phyloP scores from a whole-genome alignment of 2,888 invertebrate genomes.

The Holacanthella duospinosa region DNA sequence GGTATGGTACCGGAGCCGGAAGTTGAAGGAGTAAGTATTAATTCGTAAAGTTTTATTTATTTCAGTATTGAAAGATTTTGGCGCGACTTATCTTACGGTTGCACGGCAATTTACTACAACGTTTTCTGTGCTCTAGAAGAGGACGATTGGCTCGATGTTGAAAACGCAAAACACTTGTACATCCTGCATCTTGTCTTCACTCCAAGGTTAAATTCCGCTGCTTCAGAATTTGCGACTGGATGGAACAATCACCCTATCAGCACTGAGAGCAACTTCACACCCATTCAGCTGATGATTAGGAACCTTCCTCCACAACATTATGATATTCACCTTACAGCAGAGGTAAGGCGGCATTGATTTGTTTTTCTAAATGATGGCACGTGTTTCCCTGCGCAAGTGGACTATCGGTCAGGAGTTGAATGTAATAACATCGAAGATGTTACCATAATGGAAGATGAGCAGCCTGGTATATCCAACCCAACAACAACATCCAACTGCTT shows the following conservation, averaged over 20 bases:
- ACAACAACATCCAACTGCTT: too few species aligned
- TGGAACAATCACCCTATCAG: constrained; percentile 5
- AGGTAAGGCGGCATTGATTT: too few species aligned
- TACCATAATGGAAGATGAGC: too few species aligned
- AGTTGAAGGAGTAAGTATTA: background rate
- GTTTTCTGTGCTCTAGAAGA: background rate
- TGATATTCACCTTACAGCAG: too few species aligned
- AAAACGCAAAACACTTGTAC: background rate
- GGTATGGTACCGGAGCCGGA: background rate
- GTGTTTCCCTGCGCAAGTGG: too few species aligned
- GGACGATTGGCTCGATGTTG: background rate
- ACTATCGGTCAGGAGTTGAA: too few species aligned
- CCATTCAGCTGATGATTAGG: background rate
- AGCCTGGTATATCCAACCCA: too few species aligned
- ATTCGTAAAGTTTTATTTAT: too few species aligned
- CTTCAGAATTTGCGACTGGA: background rate
- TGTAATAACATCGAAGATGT: too few species aligned
- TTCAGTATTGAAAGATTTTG: constrained; percentile 3
- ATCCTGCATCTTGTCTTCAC: constrained; percentile 4
- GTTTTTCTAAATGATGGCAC: too few species aligned
- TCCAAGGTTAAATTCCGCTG: background rate
- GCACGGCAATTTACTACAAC: background rate
- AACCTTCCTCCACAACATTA: background rate
- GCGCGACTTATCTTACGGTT: background rate
- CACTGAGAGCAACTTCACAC: constrained; percentile 4